Conservation (phyloP, 2,888 invertebrate genomes). For the Macrophya alboannulata region DNA sequence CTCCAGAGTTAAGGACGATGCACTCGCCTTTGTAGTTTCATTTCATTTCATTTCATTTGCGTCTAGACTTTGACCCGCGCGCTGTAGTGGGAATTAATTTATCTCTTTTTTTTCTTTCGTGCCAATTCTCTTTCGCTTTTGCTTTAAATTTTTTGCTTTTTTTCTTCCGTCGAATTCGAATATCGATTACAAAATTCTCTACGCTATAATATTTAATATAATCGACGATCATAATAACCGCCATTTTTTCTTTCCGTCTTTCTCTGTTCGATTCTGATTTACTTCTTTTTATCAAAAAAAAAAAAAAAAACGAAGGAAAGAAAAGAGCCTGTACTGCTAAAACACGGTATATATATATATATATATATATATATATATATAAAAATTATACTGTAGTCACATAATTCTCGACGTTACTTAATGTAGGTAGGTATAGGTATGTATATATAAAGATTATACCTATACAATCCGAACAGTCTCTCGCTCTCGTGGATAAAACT, state of each 20-base stretch:
- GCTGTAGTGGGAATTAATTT: too few relatives aligned
- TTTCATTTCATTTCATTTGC: neutral
- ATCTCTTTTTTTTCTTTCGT: neutral
- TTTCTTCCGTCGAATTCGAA: neutral
- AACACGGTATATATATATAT: neutral
- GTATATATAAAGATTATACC: neutral
- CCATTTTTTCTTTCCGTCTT: neutral
- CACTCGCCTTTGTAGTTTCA: slow-evolving; percentile 17
- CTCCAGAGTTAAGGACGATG: neutral
- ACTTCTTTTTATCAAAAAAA: too few relatives aligned
- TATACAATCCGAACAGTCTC: neutral
- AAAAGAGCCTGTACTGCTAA: neutral
- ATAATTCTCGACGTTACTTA: neutral
- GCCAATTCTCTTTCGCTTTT: neutral
- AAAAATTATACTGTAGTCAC: neutral
- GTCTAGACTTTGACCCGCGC: slow-evolving; percentile 17
- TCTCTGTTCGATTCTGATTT: neutral
- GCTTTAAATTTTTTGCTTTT: neutral
- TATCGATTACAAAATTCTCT: neutral
- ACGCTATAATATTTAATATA: neutral
- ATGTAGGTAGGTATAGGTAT: too few relatives aligned
- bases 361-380: neutral
- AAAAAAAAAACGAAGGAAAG: neutral
- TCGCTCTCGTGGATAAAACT: neutral
- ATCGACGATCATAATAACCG: neutral